Evolutionary conservation across 2,888 invertebrate species (phyloP).

Genomic region (Ectobius pallidus): DNA sequence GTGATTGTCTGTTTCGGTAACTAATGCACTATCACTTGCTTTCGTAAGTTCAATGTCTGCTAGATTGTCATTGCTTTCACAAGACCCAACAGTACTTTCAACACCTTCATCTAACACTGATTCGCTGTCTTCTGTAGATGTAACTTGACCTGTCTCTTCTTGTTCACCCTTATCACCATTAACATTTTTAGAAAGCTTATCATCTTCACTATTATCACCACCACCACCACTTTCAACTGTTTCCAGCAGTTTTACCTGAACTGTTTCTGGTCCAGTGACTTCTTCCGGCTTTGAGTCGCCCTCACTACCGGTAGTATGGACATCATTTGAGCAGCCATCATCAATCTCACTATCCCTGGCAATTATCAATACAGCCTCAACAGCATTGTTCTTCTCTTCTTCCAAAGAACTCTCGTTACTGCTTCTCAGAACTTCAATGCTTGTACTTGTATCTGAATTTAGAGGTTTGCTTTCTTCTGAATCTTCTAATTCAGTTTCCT

Average conservation of each 20-base stretch:
- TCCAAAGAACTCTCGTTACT: conserved; percentile 39
- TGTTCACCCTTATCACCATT: conserved; percentile 50
- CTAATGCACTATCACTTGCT: neutral
- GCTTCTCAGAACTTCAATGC: neutral
- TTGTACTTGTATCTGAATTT: conserved; percentile 30
- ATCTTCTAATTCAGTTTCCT: conserved; percentile 49
- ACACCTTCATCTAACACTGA: neutral
- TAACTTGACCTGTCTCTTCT: conserved; percentile 46
- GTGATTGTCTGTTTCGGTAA: neutral
- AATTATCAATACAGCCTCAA: conserved; percentile 36
- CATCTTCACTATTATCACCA: conserved; percentile 33
- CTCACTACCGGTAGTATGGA: conserved; percentile 28
- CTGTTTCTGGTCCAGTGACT: conserved; percentile 40
- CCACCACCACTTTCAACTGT: conserved; percentile 44
- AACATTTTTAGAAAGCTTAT: conserved; percentile 46
- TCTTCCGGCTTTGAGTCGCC: conserved; percentile 45
- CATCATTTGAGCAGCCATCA: conserved; percentile 14
- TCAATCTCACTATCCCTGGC: conserved; percentile 22
- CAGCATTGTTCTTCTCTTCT: conserved; percentile 42
- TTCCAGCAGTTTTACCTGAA: conserved; percentile 47
- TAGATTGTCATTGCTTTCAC: conserved; percentile 16
- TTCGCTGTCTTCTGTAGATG: conserved; percentile 2
- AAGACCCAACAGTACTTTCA: conserved; percentile 11
- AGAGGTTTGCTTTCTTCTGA: conserved; percentile 48
- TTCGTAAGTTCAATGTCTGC: neutral